Conservation (phyloP, 2,888 invertebrate genomes). For the Cartodere bifasciata region DNA sequence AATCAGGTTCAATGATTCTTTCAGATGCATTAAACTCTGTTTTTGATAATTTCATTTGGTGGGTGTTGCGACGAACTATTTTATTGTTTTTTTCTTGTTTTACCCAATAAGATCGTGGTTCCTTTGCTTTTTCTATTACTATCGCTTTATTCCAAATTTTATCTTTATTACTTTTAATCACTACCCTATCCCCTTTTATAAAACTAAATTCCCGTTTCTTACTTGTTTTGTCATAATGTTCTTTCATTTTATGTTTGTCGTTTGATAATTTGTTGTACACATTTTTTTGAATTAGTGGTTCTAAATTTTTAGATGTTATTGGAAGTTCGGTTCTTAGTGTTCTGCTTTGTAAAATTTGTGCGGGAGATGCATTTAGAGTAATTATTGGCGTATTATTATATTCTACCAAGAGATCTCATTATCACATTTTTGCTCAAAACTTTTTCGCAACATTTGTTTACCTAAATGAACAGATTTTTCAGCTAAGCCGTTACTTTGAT, state of each 20-base stretch:
- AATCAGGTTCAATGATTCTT: too few species aligned
- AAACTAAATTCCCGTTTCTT: slow-evolving; percentile 2
- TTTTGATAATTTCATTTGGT: too few species aligned
- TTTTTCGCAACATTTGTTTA: slow-evolving; percentile 18
- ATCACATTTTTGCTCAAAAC: slow-evolving; percentile 11
- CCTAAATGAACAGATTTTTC: slow-evolving; percentile 17
- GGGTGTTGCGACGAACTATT: slow-evolving; percentile 12
- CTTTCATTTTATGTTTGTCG: slow-evolving; percentile 6
- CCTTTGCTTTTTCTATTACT: slow-evolving; percentile 12
- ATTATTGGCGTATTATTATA: slow-evolving; percentile 12
- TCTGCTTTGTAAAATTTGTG: slow-evolving; percentile 17
- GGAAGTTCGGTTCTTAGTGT: slow-evolving; percentile 13
- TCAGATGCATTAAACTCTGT: too few species aligned
- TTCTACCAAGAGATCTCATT: too few species aligned
- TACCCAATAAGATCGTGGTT: slow-evolving; percentile 15
- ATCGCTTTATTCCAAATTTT: slow-evolving; percentile 14
- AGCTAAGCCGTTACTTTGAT: slow-evolving; percentile 16
- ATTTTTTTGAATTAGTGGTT: slow-evolving; percentile 14
- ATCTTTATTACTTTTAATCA: slow-evolving; percentile 13
- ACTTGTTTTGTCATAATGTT: slow-evolving; percentile 9
- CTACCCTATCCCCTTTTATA: slow-evolving; percentile 12
- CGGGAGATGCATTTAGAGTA: slow-evolving; percentile 14
- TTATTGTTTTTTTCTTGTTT: slow-evolving; percentile 11
- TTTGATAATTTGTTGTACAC: slow-evolving; percentile 8
- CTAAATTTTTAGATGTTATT: slow-evolving; percentile 9